Percentiles rank a stretch among this genome's conserved stretches.
Conservation (phyloP, 2,888 invertebrate species). For the Apamea monoglypha region DNA sequence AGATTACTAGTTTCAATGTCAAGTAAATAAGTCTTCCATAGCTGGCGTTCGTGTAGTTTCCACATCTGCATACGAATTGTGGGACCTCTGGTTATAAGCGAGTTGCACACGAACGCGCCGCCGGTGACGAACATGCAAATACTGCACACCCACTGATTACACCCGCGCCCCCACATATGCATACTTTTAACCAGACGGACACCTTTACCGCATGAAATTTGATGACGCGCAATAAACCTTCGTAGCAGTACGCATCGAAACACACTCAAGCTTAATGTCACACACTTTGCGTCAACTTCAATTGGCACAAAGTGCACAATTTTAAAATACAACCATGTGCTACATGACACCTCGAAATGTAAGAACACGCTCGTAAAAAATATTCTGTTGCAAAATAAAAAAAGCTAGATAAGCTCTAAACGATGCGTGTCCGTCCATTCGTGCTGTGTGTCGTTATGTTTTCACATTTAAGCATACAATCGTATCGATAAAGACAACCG, state of each 20-base stretch:
- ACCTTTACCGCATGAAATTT: conserved; percentile 51
- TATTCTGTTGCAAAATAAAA: conserved; percentile 73
- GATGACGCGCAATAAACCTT: conserved; percentile 49
- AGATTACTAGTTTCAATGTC: conserved; percentile 64
- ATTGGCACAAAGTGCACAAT: conserved; percentile 33
- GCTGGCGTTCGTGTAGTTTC: conserved; percentile 70
- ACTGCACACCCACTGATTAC: conserved; percentile 68
- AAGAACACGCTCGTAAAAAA: conserved; percentile 64
- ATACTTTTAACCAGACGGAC: conserved; percentile 49
- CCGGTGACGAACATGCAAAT: conserved; percentile 72
- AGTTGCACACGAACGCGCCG: conserved; percentile 68
- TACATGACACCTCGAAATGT: conserved; percentile 54
- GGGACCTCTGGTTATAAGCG: conserved; percentile 69
- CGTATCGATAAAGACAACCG: conserved; percentile 81
- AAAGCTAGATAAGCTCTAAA: conserved; percentile 77
- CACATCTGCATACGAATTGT: conserved; percentile 84
- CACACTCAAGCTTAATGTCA: conserved; percentile 41
- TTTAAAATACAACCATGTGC: conserved; percentile 37
- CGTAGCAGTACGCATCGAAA: conserved; percentile 34
- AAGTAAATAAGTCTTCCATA: conserved; percentile 62
- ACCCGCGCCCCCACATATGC: conserved; percentile 46
- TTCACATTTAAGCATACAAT: conserved; percentile 78
- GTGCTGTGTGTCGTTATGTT: conserved; percentile 73
- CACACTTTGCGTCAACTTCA: conserved; percentile 24
- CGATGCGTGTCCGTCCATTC: conserved; percentile 74